Evolutionary conservation across 2,797 vertebrate species (phyloP), one percentile per base, ranked within the genome.

Genomic region (Falco columbarius): DNA sequence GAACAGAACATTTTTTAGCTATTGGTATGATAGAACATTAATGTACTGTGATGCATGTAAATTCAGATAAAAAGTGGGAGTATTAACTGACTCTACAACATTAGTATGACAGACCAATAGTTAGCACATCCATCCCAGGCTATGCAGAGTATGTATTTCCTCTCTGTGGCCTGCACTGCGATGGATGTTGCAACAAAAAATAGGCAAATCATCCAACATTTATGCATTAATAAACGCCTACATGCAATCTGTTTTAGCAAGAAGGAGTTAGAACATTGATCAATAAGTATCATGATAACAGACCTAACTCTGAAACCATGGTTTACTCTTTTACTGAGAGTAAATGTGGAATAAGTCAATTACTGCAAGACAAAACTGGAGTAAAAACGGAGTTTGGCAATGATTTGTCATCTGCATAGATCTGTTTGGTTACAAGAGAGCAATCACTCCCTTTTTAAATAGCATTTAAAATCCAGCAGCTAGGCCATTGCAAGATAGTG

Each of bases 381-480:
- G 9, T 38, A 26, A 81, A 80, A 94, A 36, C 4, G 3, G 4
- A 63, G 38, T 42, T 62, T 81, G 22, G 46, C 77, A 77, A 36
- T 38, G 0, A 40, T 65, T 65, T 76, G 1, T 55, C 5, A 1
- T n/a, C 42, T 54, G 22, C 22, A 46, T 36, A 61, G 18, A 32
- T 63, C n/a, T 67, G 9, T 63, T 83, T 29, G 18, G 3, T 81
- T 83, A 55, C 24, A 77, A 63, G 14, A 6, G 6, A 85, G 0
- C 1, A 56, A 38, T 34, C 4, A 4, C 2, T 58, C 6, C 8
- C 10, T 71, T 90, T 74, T 26, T 5, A 90, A 56, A 54, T 40
- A 17, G 11, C 3, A 1, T 61, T 93, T 73, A 30, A 82, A 94
- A 80, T 89, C 30, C 19, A 81, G 4, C 4, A 79, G 14, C 29